Evolutionary conservation across 2,113 vertebrate species (phyloP), one percentile per base, ranked within the genome.

Genomic region (Oryzias curvinotus): DNA sequence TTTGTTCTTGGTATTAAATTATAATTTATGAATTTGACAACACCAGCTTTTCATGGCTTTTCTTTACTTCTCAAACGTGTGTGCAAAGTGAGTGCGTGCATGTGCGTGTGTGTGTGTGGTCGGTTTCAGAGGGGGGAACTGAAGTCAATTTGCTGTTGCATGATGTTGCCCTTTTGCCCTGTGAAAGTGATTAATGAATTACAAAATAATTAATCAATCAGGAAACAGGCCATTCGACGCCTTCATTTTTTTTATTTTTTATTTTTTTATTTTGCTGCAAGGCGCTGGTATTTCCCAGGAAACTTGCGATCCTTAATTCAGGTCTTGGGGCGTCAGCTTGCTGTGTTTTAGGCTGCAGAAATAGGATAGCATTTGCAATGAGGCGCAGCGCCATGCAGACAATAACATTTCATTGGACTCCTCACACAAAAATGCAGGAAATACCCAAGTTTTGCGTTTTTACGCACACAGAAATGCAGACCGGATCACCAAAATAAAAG

Each of bases 1-100:
- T 96, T 93, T 96, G 95, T 97, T 97, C 93, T 96, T 97, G 95
- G 95, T 95, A 97, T 98, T 98, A 98, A 96, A 97, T 98, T 95
- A 96, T 96, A 96, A 96, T 96, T 97, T 97, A 96, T 97, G 94
- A 96, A 95, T 96, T 97, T 94, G 93, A 96, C 96, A 94, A 93
- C 90, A 91, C 91, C 92, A 93, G 83, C 84, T 92, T 94, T 93
- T 93, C 90, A 93, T 94, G 93, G 93, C 93, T 94, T 93, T 64
- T 79, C 69, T 62, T 58, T 87, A 88, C 83, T 72, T 80, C 79
- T 49, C 19, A 23, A 62, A 48, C 65, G 25, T 53, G 7, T 60
- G 52, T 74, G 73, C 80, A 64, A 68, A 72, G 65, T 28, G 46
- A n/a, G 23, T 52, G 61, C 15, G 30, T n/a, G 57, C 28, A 48